Evolutionary conservation across 2,113 vertebrate genomes (phyloP), one percentile per base, ranked within the genome.

Genomic region (Spea bombifrons): DNA sequence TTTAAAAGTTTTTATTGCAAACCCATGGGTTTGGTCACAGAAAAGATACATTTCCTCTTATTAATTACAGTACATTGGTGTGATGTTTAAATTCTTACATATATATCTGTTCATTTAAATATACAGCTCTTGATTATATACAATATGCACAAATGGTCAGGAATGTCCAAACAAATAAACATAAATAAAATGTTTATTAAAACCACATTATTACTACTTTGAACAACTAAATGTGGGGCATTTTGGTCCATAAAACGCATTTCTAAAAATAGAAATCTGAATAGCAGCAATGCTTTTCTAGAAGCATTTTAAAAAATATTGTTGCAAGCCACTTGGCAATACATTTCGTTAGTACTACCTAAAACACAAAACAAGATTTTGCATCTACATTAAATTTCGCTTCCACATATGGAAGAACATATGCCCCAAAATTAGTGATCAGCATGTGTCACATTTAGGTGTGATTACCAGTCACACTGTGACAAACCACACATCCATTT

Each of bases 31-130:
- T 94, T 92, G 90, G 92, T 94, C 92, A 98, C 94, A 92, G 84
- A 88, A 69, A 83, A 94, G 89, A 89, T 95, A 95, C 94, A 94
- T 95, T 94, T 93, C 92, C 89, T 88, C 86, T 91, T 90, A 87
- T 91, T 97, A 97, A 95, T 94, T 97, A 98, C 93, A 94, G 91
- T 93, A 95, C 96, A 95, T 96, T 95, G 91, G 91, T 92, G 93
- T 92, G 91, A 87, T 88, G 86, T 85, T 85, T 87, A 30, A 93
- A 93, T 93, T 88, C 69, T 76, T 94, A 94, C 92, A 94, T 89
- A 88, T 92, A 93, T 91, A 91, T 91, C 94, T 92, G 89, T 90
- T 91, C 90, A 94, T 96, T 94, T 95, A 97, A 96, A 97, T 97
- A 97, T 93, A 96, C 86, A 96, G 91, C 92, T 96, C 95, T 89